A percentile compares a stretch with the other conserved stretches of the same genome.
Conservation (phyloP, 2,888 invertebrate genomes). For the Calephelis perditalis region DNA sequence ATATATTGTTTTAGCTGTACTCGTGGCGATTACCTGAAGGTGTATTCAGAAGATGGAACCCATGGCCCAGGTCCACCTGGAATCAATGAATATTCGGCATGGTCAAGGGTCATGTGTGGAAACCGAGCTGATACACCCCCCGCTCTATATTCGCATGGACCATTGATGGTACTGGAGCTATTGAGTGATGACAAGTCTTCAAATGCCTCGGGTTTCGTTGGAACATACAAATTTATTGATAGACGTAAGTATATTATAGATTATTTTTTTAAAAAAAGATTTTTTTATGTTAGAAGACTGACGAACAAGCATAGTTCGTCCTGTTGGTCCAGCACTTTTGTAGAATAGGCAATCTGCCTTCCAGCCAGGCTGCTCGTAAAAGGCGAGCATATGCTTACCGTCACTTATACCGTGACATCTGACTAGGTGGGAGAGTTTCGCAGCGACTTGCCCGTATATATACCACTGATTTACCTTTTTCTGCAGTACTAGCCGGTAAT, state of each 20-base stretch:
- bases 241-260: constrained; percentile 78
- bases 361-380: too few species aligned
- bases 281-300: too few species aligned
- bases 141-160: constrained; percentile 85
- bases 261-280: background rate
- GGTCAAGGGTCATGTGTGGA: constrained; percentile 86
- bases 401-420: too few species aligned
- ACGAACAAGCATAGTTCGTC: background rate
- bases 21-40: constrained; percentile 85
- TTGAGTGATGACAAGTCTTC: constrained; percentile 76
- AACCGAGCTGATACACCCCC: constrained; percentile 83
- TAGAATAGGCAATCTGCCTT: too few species aligned
- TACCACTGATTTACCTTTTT: too few species aligned
- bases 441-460: too few species aligned
- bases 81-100: constrained; percentile 88
- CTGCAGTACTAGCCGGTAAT: too few species aligned
- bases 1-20: constrained; percentile 79
- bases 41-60: constrained; percentile 86
- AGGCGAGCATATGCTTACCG: too few species aligned
- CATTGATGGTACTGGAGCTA: constrained; percentile 84
- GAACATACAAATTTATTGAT: constrained; percentile 87
- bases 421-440: too few species aligned
- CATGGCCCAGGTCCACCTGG: constrained; percentile 83
- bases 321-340: too few species aligned
- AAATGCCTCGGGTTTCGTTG: constrained; percentile 83